Percentiles rank a stretch among this genome's conserved stretches.
Evolutionary conservation across 2,888 invertebrate species (phyloP).

Genomic region (Cataglyphis rosenhaueri): DNA sequence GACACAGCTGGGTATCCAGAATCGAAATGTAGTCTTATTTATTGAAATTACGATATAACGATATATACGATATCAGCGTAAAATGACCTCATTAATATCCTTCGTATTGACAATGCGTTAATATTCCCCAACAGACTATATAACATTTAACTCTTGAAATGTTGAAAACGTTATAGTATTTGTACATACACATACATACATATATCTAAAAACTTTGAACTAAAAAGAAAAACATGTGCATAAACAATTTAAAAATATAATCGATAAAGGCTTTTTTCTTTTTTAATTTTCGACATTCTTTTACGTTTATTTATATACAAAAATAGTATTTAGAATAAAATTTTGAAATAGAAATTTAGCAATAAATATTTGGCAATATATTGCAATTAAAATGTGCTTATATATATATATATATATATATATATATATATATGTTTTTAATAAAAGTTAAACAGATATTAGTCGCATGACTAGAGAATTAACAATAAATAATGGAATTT

Average conservation of each 20-base stretch:
- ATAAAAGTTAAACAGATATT: not conserved
- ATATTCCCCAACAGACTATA: conserved; percentile 11
- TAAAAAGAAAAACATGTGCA: not conserved
- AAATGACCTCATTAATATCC: conserved; percentile 27
- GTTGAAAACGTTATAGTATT: not conserved
- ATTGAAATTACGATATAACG: conserved; percentile 14
- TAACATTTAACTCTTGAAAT: conserved; percentile 1
- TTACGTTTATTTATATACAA: not conserved
- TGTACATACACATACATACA: not conserved
- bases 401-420: no score
- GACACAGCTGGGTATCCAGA: not conserved
- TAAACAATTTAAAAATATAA: conserved; percentile 9
- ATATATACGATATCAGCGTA: no score
- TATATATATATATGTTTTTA: not conserved
- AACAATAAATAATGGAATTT: not conserved
- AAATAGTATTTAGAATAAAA: no score
- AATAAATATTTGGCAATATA: not conserved
- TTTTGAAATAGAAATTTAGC: not conserved
- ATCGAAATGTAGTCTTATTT: conserved; percentile 28
- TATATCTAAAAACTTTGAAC: not conserved
- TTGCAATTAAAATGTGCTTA: not conserved
- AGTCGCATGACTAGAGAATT: not conserved
- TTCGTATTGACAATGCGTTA: conserved; percentile 39
- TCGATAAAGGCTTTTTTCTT: not conserved
- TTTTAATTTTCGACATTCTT: not conserved